Percentiles rank a stretch among this genome's conserved stretches.
These are phyloP conservation scores for Chromobotia macracanthus DNA, from an alignment of 2,797 vertebrate genomes.

Conservation along the genomic window DNA sequence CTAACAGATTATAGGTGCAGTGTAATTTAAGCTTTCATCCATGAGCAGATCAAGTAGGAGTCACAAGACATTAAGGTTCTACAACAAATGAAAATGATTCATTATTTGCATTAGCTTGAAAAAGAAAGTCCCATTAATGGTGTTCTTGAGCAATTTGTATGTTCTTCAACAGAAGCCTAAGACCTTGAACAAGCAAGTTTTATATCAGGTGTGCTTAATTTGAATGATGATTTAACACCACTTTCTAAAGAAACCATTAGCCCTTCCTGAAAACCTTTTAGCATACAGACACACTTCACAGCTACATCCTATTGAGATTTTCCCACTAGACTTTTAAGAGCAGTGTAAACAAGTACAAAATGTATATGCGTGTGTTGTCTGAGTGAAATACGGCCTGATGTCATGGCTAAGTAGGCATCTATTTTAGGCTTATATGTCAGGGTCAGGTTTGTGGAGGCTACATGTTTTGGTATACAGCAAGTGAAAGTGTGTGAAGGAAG, in stretches of 20 bases:
- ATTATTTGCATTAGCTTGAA: too few relatives aligned
- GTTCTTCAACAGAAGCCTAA: not conserved
- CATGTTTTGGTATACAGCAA: constrained; percentile 7
- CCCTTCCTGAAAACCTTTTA: constrained; percentile 26
- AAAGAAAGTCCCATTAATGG: not conserved
- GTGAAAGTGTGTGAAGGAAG: not conserved
- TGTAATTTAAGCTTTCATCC: not conserved
- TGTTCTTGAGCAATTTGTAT: not conserved
- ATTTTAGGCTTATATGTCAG: constrained; percentile 30
- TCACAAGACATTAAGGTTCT: not conserved
- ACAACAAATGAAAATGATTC: not conserved
- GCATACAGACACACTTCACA: not conserved
- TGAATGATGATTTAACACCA: constrained; percentile 32
- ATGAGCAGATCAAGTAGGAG: not conserved
- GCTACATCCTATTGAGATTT: constrained; percentile 7
- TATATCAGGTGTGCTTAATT: constrained; percentile 29
- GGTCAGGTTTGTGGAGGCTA: constrained; percentile 11
- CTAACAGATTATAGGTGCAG: too few relatives aligned
- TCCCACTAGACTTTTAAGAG: constrained; percentile 1
- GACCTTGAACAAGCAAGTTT: constrained; percentile 13
- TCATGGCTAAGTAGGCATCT: constrained; percentile 35
- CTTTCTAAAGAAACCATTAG: constrained; percentile 25
- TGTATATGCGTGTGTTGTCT: constrained; percentile 29
- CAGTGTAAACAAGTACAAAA: constrained; percentile 8
- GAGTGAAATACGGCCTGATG: constrained; percentile 19